These are phyloP conservation scores for Loxodonta africana DNA, from an alignment of 2,113 vertebrate species.

Conservation along the genomic window DNA sequence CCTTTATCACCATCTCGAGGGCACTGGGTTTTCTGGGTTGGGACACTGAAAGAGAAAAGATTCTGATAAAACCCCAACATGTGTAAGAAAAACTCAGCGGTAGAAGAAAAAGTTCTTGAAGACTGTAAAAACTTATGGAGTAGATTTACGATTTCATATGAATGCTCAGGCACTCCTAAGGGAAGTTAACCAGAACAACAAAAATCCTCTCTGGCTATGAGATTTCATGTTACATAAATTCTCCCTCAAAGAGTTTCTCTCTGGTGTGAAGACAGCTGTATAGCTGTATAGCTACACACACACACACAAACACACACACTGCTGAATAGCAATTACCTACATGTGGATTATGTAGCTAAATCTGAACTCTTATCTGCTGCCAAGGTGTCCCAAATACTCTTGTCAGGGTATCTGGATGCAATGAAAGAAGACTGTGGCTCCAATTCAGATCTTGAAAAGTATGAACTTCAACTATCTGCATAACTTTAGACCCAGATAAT, in stretches of 20 bases:
- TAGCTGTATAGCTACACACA: background rate
- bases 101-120: slow-evolving; percentile 54
- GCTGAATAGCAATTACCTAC: background rate
- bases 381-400: background rate
- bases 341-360: slow-evolving; percentile 28
- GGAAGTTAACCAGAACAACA: slow-evolving; percentile 50
- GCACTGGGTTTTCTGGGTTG: too few species aligned
- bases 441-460: background rate
- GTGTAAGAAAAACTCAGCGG: background rate
- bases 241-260: slow-evolving; percentile 17
- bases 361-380: background rate
- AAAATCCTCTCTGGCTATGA: slow-evolving; percentile 36
- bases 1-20: background rate
- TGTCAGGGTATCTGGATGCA: background rate
- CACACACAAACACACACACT: background rate
- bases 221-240: slow-evolving; percentile 59
- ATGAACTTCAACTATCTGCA: background rate
- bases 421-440: background rate
- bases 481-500: background rate
- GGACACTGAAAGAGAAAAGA: background rate
- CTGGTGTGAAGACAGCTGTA: background rate
- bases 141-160: slow-evolving; percentile 59
- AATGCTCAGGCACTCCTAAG: slow-evolving; percentile 27
- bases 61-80: background rate
- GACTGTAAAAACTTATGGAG: background rate